Percentiles rank a stretch among this genome's conserved stretches.
These are phyloP conservation scores for Myiotriccus ornatus DNA, from an alignment of 2,797 vertebrate genomes.

Conservation along the genomic window DNA sequence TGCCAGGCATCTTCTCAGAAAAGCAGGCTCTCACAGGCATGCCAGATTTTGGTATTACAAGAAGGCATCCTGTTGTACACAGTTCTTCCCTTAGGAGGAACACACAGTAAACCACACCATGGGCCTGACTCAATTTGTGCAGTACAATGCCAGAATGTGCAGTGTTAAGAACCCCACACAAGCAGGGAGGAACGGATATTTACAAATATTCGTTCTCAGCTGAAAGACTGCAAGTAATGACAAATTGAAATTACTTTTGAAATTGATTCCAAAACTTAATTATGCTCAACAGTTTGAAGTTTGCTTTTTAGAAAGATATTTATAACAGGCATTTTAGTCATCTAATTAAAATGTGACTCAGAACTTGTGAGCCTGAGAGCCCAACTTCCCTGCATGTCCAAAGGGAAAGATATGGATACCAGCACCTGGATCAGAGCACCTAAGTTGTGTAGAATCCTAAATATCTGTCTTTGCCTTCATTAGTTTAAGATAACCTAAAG, in stretches of 20 bases:
- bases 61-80: neutral
- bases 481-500: neutral
- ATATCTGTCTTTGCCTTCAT: neutral
- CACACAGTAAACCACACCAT: neutral
- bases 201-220: neutral
- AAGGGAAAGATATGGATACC: neutral
- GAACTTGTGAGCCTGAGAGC: neutral
- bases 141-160: neutral
- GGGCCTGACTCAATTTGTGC: neutral
- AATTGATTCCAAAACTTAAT: neutral
- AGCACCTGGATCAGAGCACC: neutral
- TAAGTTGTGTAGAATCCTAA: neutral
- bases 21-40: neutral
- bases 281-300: neutral
- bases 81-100: neutral
- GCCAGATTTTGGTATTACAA: neutral
- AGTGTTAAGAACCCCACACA: neutral
- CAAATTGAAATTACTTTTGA: slow-evolving; percentile 18
- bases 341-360: slow-evolving; percentile 21
- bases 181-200: accelerated
- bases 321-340: slow-evolving; percentile 15
- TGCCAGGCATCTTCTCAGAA: neutral
- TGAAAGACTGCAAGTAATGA: neutral
- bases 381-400: neutral
- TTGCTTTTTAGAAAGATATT: neutral